These are phyloP conservation scores for Prunella himalayana DNA, from an alignment of 2,113 vertebrate genomes.

Conservation along the genomic window DNA sequence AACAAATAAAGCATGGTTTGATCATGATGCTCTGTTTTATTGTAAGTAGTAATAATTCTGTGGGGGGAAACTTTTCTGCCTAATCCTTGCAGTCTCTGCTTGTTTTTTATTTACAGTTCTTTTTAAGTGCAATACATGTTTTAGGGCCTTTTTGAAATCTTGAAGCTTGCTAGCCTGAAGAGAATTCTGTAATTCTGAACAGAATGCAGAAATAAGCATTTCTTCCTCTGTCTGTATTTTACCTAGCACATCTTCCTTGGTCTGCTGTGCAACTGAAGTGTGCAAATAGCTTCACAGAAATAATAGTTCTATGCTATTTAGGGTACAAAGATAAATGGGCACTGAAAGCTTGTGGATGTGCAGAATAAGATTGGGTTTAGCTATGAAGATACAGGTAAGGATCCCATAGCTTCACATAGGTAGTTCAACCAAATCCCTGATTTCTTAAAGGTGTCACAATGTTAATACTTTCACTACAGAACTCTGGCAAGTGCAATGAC, in stretches of 20 bases:
- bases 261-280: not conserved
- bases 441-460: not conserved
- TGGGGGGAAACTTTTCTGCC: not conserved
- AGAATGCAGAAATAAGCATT: not conserved
- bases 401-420: not conserved
- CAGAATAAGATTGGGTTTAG: not conserved
- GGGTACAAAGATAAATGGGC: not conserved
- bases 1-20: not conserved
- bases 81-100: not conserved
- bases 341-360: not conserved
- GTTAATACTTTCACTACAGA: not conserved
- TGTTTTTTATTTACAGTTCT: not conserved
- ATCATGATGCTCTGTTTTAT: not conserved
- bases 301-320: not conserved
- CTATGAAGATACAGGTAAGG: not conserved
- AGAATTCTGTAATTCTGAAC: not conserved
- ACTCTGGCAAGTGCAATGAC: not conserved
- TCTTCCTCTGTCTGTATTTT: not conserved
- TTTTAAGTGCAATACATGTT: not conserved
- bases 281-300: not conserved
- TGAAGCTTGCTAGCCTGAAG: not conserved
- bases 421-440: not conserved
- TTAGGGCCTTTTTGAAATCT: not conserved
- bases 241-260: not conserved
- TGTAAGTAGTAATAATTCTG: not conserved